Evolutionary conservation across 1,140 invertebrate genomes (phyloP).

Genomic region (Ceratina japonica): DNA sequence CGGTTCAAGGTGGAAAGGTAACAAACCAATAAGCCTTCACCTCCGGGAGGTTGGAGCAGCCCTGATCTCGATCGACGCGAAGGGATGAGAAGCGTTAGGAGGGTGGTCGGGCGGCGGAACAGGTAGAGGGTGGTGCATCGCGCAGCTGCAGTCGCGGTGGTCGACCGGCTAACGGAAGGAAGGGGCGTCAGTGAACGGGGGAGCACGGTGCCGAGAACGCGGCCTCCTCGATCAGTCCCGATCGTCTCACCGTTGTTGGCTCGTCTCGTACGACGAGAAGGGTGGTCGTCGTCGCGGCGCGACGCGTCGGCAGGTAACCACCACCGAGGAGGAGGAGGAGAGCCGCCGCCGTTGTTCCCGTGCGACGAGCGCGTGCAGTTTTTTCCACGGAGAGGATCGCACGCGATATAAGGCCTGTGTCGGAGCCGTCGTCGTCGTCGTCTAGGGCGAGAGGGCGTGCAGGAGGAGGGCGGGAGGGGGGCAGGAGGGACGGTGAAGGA

Average conservation of each 20-base stretch:
- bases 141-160: slow-evolving; percentile 56
- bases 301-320: no score
- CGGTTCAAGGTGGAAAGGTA: slow-evolving; percentile 24
- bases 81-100: slow-evolving; percentile 6
- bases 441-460: slow-evolving; percentile 44
- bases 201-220: slow-evolving; percentile 42
- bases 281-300: no score
- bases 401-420: slow-evolving; percentile 36
- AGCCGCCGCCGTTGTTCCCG: no score
- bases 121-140: slow-evolving; percentile 16
- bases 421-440: slow-evolving; percentile 17
- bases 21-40: slow-evolving; percentile 19
- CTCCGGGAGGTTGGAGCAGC: slow-evolving; percentile 12
- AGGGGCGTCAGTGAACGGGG: slow-evolving; percentile 59
- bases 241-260: neutral
- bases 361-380: no score
- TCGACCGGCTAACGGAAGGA: slow-evolving; percentile 43
- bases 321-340: no score
- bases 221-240: slow-evolving; percentile 11
- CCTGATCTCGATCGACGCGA: slow-evolving; percentile 50
- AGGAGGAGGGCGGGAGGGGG: slow-evolving; percentile 59
- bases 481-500: slow-evolving; percentile 67
- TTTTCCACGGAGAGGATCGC: neutral
- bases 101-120: neutral
- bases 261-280: neutral